These are phyloP conservation scores for Podilymbus podiceps DNA, from an alignment of 2,113 vertebrate genomes.

Conservation along the genomic window DNA sequence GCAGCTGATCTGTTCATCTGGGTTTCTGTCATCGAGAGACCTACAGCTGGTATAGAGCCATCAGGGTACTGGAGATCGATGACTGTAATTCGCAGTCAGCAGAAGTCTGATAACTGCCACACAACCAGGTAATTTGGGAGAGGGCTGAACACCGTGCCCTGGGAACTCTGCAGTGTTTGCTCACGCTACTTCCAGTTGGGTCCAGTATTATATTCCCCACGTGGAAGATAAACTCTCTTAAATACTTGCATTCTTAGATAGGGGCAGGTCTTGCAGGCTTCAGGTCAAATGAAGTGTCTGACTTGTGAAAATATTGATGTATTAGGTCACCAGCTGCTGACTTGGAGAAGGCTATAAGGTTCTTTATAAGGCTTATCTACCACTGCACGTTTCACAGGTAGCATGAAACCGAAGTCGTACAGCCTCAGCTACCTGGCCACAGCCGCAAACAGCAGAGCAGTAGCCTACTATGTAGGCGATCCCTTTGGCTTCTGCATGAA, in stretches of 20 bases:
- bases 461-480: not conserved
- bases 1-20: not conserved
- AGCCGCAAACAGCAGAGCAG: not conserved
- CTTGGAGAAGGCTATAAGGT: not conserved
- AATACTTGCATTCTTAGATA: not conserved
- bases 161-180: not conserved
- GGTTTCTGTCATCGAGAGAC: not conserved
- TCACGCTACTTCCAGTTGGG: not conserved
- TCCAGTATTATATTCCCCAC: not conserved
- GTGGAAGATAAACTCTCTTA: not conserved
- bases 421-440: not conserved
- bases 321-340: not conserved
- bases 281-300: not conserved
- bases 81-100: not conserved
- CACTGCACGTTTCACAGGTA: not conserved
- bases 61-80: not conserved
- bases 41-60: not conserved
- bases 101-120: not conserved
- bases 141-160: not conserved
- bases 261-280: not conserved
- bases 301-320: not conserved
- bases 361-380: not conserved
- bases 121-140: not conserved
- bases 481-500: not conserved
- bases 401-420: not conserved